phyloP scores from a whole-genome alignment of 2,888 invertebrate genomes.

The Drosophila austrosaltans region DNA sequence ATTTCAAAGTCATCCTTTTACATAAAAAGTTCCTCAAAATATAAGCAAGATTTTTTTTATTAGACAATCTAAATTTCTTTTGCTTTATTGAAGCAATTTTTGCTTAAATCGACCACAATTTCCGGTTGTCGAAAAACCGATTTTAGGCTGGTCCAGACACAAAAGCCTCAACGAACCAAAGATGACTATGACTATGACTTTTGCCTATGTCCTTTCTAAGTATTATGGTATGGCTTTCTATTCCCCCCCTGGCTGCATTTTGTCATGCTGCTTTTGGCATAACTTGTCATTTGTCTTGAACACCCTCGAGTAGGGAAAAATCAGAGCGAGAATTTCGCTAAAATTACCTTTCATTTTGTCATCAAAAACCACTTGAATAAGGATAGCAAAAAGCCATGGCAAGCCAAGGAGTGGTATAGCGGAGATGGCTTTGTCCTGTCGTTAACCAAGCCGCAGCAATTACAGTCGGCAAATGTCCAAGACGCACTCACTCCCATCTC shows the following conservation, averaged over 20 bases:
- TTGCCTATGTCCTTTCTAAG: constrained; percentile 1
- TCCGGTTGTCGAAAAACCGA: constrained; percentile 63
- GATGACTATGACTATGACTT: constrained; percentile 7
- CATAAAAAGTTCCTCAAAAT: no score
- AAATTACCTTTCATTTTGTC: constrained; percentile 83
- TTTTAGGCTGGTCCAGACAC: constrained; percentile 22
- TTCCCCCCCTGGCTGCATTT: constrained; percentile 1
- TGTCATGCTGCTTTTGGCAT: constrained; percentile 61
- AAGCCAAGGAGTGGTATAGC: constrained; percentile 29
- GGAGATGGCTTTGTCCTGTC: constrained; percentile 41
- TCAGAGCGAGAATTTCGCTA: constrained; percentile 69
- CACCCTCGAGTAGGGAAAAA: constrained; percentile 57
- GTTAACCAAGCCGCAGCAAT: constrained; percentile 71
- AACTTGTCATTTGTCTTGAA: constrained; percentile 74
- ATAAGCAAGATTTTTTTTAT: no score
- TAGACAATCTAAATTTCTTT: background rate
- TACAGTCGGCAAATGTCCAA: constrained; percentile 68
- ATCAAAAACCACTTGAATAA: constrained; percentile 82
- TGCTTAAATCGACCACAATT: constrained; percentile 67
- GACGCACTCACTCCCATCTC: constrained; percentile 6
- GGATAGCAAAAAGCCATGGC: constrained; percentile 30
- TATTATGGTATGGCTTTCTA: background rate
- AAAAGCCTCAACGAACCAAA: constrained; percentile 64
- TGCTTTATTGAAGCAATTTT: constrained; percentile 47
- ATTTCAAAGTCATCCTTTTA: no score